These are phyloP conservation scores for Poecile montanus DNA, from an alignment of 2,797 vertebrate genomes.

Conservation along the genomic window DNA sequence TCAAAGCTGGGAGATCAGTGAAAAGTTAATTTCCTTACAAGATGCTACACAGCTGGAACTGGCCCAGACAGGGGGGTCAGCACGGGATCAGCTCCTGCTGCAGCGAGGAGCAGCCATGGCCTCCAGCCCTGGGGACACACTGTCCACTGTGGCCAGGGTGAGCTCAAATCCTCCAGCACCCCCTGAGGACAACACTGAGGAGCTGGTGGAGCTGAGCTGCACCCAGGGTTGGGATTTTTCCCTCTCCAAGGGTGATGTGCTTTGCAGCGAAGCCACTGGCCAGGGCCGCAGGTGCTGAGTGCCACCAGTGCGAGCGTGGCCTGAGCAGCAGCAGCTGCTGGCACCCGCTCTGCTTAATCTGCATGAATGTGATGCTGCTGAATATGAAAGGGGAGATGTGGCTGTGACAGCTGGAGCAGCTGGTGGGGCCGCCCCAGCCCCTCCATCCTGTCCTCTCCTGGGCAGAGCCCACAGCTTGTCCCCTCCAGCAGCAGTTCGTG, in stretches of 20 bases:
- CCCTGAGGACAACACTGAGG: rapidly evolving
- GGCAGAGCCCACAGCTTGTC: neutral
- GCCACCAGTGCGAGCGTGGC: rapidly evolving
- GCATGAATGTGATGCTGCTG: neutral
- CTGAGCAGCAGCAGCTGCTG: slow-evolving; percentile 24
- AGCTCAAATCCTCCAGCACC: neutral
- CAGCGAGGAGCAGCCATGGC: neutral
- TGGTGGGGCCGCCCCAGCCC: neutral
- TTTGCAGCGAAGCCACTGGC: neutral
- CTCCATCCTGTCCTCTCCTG: rapidly evolving
- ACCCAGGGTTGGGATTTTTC: neutral
- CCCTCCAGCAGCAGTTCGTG: neutral
- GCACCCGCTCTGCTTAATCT: neutral
- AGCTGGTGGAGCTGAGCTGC: neutral
- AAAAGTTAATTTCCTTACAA: slow-evolving; percentile 65
- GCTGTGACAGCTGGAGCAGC: neutral
- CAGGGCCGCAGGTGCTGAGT: neutral
- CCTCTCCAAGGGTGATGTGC: neutral
- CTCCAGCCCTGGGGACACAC: neutral
- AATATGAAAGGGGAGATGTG: neutral
- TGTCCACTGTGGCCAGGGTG: rapidly evolving
- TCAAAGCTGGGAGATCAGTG: slow-evolving; percentile 10
- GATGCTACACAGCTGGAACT: slow-evolving; percentile 38
- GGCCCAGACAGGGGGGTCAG: slow-evolving; percentile 7
- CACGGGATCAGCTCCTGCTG: neutral